Base-by-base conservation (phyloP, 92 coral and sea anemone genomes). In the Muricea muricata region DNA sequence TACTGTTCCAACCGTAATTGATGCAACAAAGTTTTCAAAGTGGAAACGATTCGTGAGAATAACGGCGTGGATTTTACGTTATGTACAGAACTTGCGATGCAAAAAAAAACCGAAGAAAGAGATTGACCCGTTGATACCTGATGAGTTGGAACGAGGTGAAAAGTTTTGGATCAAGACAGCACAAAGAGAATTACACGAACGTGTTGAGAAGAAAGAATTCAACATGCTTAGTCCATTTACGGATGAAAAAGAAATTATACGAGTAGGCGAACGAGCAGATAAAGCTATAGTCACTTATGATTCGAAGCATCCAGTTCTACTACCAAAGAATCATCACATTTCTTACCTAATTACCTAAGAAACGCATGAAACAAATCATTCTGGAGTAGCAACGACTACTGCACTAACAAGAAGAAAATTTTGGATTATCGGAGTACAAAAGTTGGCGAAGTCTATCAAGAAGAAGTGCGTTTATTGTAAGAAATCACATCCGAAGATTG, bases 361-460 rank as follows among this genome's bases (percentile, higher is more conserved):
- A 3, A 10, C 15, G 13, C 56, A 48, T 48, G 17, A 10, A 10
- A 12, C 3, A 3, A 18, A 2, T 12, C 56, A 48, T 20, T 7
- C 56, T 48, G 56, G 56, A 10, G 13, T 48, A 48, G 56, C 56
- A 10, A 7, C 56, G 56, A 48, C 56, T 7, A 20, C 21, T 11
- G 21, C 56, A 10, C 7, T 7, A 48, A 48, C 56, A 3, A 12
- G 56, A 12, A 48, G 56, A 48, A 48, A 12, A 18, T 48, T 48
- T 48, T 48, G 56, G 56, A 48, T 48, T 18, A 48, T 10, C 56
- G 56, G 56, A 48, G 56, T 48, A 20, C 56, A 88, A 37, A 63
- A 79, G 23, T 33, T 88, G 45, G 85, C 91, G 12, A 87, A 88
- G 74, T 75, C 66, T 25, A 52, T 88, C 7, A 77, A 78, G 45